Conservation (phyloP, 2,113 vertebrate species). For the Gadus macrocephalus region DNA sequence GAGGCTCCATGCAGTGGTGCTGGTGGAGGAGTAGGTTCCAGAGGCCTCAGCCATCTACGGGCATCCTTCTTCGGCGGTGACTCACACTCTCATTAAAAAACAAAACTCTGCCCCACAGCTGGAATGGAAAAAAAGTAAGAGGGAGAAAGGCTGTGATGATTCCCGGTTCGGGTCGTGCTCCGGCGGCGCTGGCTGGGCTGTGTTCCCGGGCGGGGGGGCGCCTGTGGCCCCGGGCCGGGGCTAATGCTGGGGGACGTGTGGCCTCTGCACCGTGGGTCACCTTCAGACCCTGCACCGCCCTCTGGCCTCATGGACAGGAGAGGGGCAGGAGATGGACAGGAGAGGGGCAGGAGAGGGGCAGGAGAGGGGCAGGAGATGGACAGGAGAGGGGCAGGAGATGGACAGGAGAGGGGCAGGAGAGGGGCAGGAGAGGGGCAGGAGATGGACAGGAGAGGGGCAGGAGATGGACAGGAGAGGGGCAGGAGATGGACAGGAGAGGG, state of each 20-base stretch:
- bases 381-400: not conserved
- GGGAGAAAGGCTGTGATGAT: too few species aligned
- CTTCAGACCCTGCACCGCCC: not conserved
- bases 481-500: not conserved
- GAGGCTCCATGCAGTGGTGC: too few species aligned
- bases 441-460: not conserved
- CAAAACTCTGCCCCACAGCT: constrained; percentile 15
- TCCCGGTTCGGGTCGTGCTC: constrained; percentile 12
- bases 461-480: not conserved
- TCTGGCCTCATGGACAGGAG: not conserved
- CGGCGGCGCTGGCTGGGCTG: not conserved
- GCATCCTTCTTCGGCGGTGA: constrained; percentile 19
- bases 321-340: not conserved
- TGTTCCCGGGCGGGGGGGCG: not conserved
- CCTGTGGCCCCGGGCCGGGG: not conserved
- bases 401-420: not conserved
- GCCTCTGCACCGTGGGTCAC: not conserved
- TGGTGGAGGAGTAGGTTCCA: not conserved
- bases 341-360: not conserved
- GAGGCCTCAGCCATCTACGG: constrained; percentile 5
- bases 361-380: not conserved
- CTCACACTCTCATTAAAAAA: constrained; percentile 36
- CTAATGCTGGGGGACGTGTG: not conserved
- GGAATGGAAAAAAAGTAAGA: not conserved
- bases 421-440: not conserved